These are phyloP conservation scores for Drosophila obscura DNA, from an alignment of 1,140 invertebrate species.

Conservation along the genomic window DNA sequence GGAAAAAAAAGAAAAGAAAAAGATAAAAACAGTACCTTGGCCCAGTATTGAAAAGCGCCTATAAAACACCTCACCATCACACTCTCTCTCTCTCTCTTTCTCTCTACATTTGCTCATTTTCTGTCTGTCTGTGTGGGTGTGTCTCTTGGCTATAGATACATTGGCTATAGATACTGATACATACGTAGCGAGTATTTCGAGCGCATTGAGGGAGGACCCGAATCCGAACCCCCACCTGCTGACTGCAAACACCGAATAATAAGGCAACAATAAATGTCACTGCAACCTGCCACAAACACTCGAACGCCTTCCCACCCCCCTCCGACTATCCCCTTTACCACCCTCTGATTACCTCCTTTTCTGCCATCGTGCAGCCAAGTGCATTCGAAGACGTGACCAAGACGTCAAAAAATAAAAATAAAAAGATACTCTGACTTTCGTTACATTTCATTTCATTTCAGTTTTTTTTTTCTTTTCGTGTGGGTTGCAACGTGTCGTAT, in stretches of 20 bases:
- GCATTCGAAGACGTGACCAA: constrained; percentile 73
- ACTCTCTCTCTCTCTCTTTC: background rate
- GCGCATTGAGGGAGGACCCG: constrained; percentile 48
- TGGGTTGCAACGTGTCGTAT: constrained; percentile 61
- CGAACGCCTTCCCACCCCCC: too few species aligned
- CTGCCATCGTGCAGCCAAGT: constrained; percentile 39
- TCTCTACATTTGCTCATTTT: constrained; percentile 7
- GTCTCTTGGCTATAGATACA: constrained; percentile 48
- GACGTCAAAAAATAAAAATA: constrained; percentile 38
- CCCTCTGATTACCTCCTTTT: too few species aligned
- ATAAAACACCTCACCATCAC: constrained; percentile 48
- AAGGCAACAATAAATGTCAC: constrained; percentile 66
- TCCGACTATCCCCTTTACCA: too few species aligned
- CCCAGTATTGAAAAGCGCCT: constrained; percentile 78
- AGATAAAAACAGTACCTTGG: constrained; percentile 80
- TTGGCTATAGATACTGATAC: constrained; percentile 38
- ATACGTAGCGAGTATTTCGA: constrained; percentile 18
- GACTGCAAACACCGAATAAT: constrained; percentile 44
- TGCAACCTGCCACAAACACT: constrained; percentile 11
- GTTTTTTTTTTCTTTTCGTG: background rate
- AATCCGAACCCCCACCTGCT: constrained; percentile 8
- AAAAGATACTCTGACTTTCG: constrained; percentile 39
- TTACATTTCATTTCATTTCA: constrained; percentile 44
- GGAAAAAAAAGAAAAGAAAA: constrained; percentile 64
- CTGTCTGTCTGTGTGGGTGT: constrained; percentile 44